A percentile compares a stretch with the other conserved stretches of the same genome.
Conservation (phyloP, 2,113 vertebrate species). For the Irena cyanogastra region DNA sequence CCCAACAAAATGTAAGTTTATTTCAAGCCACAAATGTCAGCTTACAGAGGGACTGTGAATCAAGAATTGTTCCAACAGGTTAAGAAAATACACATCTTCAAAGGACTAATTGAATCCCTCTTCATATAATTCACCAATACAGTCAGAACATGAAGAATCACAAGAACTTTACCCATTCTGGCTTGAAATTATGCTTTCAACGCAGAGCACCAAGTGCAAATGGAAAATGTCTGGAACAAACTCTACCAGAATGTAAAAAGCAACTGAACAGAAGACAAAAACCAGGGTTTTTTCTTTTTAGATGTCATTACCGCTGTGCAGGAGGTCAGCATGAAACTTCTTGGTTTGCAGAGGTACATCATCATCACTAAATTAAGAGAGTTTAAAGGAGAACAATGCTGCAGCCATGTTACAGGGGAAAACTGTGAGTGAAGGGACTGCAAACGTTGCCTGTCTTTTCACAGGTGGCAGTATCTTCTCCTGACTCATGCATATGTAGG, state of each 20-base stretch:
- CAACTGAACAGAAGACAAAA: not conserved
- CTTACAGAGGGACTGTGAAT: not conserved
- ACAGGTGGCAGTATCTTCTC: not conserved
- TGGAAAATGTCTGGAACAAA: not conserved
- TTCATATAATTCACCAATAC: not conserved
- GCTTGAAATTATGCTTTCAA: not conserved
- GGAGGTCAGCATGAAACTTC: not conserved
- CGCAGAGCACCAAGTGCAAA: not conserved
- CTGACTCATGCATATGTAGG: not conserved
- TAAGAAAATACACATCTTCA: not conserved
- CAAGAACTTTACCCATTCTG: not conserved
- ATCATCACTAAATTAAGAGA: not conserved
- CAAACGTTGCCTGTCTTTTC: not conserved
- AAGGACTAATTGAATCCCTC: not conserved
- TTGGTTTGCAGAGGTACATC: not conserved
- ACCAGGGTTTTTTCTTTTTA: rapidly evolving
- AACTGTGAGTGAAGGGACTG: not conserved
- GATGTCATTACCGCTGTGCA: not conserved
- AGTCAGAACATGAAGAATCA: not conserved
- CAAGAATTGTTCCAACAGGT: not conserved
- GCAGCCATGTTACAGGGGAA: not conserved
- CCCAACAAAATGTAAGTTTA: not conserved
- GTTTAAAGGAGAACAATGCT: not conserved
- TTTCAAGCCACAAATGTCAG: not conserved
- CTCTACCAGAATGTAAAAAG: not conserved